Conservation (phyloP, 2,797 vertebrate genomes). For the Tympanoctomys barrerae region DNA sequence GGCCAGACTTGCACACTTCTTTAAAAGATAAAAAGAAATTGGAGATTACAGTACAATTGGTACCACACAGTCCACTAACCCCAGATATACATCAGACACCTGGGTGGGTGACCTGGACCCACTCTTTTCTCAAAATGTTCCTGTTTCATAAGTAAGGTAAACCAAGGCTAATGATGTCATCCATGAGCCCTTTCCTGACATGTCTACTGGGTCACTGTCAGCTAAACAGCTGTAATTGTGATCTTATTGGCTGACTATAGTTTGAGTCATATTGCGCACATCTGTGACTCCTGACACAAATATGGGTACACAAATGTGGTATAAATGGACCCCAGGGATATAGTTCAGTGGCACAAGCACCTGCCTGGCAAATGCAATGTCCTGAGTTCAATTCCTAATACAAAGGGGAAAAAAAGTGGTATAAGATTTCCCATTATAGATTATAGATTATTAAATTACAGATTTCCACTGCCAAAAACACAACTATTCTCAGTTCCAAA, state of each 20-base stretch:
- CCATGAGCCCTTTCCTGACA: background rate
- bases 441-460: background rate
- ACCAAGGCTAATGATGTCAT: background rate
- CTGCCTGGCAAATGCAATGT: no score
- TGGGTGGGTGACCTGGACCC: background rate
- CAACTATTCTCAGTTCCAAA: background rate
- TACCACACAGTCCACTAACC: background rate
- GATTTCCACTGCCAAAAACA: background rate
- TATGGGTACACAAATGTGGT: no score
- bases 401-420: background rate
- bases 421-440: background rate
- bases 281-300: background rate
- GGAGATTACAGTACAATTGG: background rate
- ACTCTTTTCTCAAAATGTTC: background rate
- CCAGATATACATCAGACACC: background rate
- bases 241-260: background rate
- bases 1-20: background rate
- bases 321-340: no score
- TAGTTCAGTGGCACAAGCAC: no score
- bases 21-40: background rate
- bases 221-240: background rate
- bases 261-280: background rate
- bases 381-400: no score
- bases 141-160: background rate
- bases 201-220: background rate